A percentile compares a stretch with the other conserved stretches of the same genome.
Conservation (phyloP, 30 jellyfish, hydroid and myxozoan genomes). For the Hydractinia symbiolongicarpus region DNA sequence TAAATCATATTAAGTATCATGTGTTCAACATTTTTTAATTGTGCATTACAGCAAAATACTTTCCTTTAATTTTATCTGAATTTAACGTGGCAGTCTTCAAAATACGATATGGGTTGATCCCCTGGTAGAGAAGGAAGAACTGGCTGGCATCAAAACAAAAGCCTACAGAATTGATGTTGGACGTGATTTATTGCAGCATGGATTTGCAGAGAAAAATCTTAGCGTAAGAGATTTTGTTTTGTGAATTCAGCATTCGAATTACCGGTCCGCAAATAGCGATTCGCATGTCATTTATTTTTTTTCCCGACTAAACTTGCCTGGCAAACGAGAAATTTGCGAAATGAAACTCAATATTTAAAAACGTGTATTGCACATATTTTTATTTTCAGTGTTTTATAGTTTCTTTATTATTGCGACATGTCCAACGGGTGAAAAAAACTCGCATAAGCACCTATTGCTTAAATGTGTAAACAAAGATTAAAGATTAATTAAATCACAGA, state of each 20-base stretch:
- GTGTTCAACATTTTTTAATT: too few species aligned
- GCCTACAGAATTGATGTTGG: conserved; percentile 51
- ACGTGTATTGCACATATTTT: neutral
- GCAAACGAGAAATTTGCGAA: too few species aligned
- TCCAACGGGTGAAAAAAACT: too few species aligned
- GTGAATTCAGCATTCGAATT: too few species aligned
- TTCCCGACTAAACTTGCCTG: too few species aligned
- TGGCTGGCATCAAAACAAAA: conserved; percentile 44
- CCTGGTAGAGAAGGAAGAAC: conserved; percentile 44
- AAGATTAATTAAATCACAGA: too few species aligned
- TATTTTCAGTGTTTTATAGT: neutral
- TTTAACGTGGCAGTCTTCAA: conserved; percentile 26
- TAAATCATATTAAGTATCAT: neutral
- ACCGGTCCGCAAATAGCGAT: too few species aligned
- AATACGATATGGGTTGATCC: conserved; percentile 93
- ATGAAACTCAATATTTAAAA: neutral
- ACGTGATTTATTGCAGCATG: conserved; percentile 39
- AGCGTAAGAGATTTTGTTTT: conserved; percentile 23
- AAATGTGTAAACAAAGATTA: too few species aligned
- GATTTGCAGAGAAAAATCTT: conserved; percentile 59
- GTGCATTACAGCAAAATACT: neutral
- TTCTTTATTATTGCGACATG: too few species aligned
- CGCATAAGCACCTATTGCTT: too few species aligned
- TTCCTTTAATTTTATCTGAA: neutral
- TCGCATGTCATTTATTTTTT: too few species aligned